phyloP scores from a whole-genome alignment of 2,797 vertebrate genomes.

The Discoglossus pictus region DNA sequence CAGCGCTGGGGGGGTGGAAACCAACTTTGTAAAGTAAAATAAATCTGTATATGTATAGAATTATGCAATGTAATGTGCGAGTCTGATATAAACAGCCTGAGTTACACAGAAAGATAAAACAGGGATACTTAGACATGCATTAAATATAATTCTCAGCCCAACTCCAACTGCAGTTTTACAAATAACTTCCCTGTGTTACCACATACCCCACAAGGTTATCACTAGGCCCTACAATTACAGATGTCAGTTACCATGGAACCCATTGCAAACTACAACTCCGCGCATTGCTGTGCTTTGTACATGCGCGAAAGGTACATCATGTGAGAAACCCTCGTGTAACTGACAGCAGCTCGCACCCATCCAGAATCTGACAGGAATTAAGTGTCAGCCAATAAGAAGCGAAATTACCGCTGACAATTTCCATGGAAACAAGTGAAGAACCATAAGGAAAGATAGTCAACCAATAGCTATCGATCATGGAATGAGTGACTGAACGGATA shows the following conservation, averaged over 20 bases:
- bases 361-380: slow-evolving; percentile 35
- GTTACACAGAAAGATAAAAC: no score
- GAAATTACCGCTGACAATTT: not conserved
- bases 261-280: slow-evolving; percentile 28
- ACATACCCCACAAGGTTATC: no score
- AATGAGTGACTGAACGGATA: slow-evolving; percentile 39
- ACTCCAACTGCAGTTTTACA: no score
- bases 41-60: no score
- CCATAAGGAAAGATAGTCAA: no score
- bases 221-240: not conserved
- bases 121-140: no score
- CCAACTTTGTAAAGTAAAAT: no score
- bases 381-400: slow-evolving; percentile 12
- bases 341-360: not conserved
- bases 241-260: slow-evolving; percentile 6
- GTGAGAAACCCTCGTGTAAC: not conserved
- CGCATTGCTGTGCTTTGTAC: not conserved
- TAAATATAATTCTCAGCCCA: no score
- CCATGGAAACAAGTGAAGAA: not conserved
- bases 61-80: no score
- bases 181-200: no score
- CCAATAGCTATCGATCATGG: not conserved
- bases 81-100: no score
- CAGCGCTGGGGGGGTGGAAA: no score
- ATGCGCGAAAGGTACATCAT: not conserved